Base-by-base conservation (phyloP, 2,113 vertebrate genomes). In the Recurvirostra avosetta region DNA sequence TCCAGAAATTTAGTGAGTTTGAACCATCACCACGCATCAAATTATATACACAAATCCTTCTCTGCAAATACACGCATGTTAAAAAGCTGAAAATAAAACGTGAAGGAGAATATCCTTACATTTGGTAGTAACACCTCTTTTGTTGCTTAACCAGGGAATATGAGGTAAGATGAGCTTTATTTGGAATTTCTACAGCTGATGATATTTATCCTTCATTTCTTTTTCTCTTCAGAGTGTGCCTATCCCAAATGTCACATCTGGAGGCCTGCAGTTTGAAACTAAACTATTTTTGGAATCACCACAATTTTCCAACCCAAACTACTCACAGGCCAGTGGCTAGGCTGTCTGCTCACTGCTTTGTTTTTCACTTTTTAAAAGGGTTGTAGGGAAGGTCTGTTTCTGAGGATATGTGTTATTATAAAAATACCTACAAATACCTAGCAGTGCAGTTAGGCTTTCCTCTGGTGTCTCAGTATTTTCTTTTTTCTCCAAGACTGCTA, bases 211-310 rank as follows among this genome's bases (percentile, higher is more conserved):
- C 88, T 95, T 95, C 38, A 90, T 89, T 97, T 96, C 62, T 93
- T 80, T 92, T 94, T 92, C 81, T 94, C 30, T 97, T 97, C 75
- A 94, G 94, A 91, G 53, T 90, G 29, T 82, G 93, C 75, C 76
- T 97, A 88, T 91, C 81, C 95, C 92, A 96, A 97, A 96, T 95
- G 84, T 95, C 96, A 97, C 97, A 98, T 98, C 97, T 98, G 97
- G 98, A 96, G 89, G 82, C 97, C 95, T 89, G 8, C 80, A 97
- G 95, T 96, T 98, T 96, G 88, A 97, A 98, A 96, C 55, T 18
- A 86, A 96, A 96, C 94, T 98, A 96, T 97, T 97, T 97, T 97
- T 97, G 96, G 97, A 98, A 96, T 97, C 92, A 95, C 86, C 94
- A 59, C 84, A 98, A 91, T 96, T 98, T 98, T 98, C 98, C 97